Evolutionary conservation across 2,888 invertebrate species (phyloP).

Genomic region (Gastracanthus pulcherrimus): DNA sequence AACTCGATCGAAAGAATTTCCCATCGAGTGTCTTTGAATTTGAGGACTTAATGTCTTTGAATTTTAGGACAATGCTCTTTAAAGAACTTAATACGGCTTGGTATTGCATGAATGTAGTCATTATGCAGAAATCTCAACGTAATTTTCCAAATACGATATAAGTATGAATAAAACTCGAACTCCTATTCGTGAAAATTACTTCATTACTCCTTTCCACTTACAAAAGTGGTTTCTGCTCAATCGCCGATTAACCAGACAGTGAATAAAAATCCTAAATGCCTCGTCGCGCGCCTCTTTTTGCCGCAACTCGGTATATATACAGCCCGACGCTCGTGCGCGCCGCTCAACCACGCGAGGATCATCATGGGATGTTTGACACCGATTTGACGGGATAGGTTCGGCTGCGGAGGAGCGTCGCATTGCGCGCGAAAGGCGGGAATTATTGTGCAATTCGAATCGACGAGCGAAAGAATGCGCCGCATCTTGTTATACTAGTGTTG

Average conservation of each 20-base stretch:
- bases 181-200: neutral
- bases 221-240: neutral
- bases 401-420: neutral
- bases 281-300: too few species aligned
- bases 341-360: neutral
- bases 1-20: too few species aligned
- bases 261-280: neutral
- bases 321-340: too few species aligned
- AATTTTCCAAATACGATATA: neutral
- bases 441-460: conserved; percentile 19
- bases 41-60: too few species aligned
- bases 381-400: neutral
- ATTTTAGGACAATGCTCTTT: too few species aligned
- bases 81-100: neutral
- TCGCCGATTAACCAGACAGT: neutral
- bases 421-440: conserved; percentile 1
- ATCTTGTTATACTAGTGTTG: too few species aligned
- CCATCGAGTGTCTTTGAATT: too few species aligned
- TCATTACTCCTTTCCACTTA: neutral
- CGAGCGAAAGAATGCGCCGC: neutral
- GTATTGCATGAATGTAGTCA: neutral
- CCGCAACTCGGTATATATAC: neutral
- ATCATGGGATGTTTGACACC: neutral
- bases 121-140: neutral
- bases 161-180: neutral